Conservation (phyloP, 2,797 vertebrate species). For the Lacerta agilis region DNA sequence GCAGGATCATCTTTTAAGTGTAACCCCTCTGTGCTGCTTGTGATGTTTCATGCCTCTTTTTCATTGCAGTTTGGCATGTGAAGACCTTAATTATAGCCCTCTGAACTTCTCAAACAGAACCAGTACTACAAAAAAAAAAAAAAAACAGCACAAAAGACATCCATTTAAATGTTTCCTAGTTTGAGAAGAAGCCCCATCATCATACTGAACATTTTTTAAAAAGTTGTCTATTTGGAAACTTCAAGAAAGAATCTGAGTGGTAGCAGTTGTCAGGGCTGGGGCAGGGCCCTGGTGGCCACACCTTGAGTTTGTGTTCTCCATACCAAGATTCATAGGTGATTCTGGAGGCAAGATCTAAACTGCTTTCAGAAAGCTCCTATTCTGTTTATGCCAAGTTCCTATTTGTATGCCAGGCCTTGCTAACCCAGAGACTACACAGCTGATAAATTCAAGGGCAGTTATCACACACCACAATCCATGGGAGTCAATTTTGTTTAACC, state of each 20-base stretch:
- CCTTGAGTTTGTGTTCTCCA: neutral
- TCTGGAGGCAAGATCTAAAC: neutral
- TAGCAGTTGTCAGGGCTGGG: neutral
- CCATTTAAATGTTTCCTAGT: constrained; percentile 48
- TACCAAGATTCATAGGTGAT: neutral
- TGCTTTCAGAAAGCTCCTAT: neutral
- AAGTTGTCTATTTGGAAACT: constrained; percentile 29
- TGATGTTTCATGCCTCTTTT: constrained; percentile 57
- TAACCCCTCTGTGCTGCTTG: constrained; percentile 45
- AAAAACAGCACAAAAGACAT: constrained; percentile 29
- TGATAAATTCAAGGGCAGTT: neutral
- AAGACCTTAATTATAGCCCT: constrained; percentile 63
- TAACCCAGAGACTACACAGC: neutral
- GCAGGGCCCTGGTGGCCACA: neutral
- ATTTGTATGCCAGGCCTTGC: neutral
- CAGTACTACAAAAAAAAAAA: constrained; percentile 35
- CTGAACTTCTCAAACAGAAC: constrained; percentile 39
- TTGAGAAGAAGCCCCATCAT: constrained; percentile 12
- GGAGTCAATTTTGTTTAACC: neutral
- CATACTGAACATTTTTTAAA: neutral
- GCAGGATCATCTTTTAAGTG: constrained; percentile 58
- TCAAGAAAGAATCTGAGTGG: neutral
- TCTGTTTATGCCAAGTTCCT: neutral
- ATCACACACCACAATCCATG: neutral
- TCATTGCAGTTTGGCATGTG: constrained; percentile 48